phyloP scores from a whole-genome alignment of 2,888 invertebrate genomes.

The Drosophila merina region DNA sequence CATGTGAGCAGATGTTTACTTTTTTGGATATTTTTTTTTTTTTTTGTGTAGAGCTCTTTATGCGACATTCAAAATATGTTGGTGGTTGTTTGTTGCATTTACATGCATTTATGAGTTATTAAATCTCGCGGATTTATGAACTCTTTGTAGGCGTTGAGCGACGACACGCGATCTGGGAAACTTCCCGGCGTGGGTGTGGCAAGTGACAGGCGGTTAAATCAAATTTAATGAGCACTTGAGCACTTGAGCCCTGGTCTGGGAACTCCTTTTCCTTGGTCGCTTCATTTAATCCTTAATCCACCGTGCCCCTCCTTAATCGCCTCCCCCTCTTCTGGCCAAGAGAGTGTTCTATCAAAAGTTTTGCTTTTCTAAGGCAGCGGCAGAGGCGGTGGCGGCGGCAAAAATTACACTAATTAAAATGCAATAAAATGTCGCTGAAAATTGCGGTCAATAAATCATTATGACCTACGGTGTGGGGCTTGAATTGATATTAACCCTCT shows the following conservation, averaged over 20 bases:
- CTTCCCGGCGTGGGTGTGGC: slow-evolving; percentile 61
- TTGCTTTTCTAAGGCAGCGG: background rate
- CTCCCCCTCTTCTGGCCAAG: background rate
- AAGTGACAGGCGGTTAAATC: slow-evolving; percentile 58
- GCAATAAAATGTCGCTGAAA: slow-evolving; percentile 78
- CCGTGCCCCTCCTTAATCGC: background rate
- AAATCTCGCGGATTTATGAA: slow-evolving; percentile 74
- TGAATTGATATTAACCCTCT: background rate
- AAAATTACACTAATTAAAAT: slow-evolving; percentile 83
- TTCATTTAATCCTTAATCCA: slow-evolving; percentile 10
- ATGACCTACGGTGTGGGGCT: slow-evolving; percentile 46
- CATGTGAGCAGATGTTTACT: slow-evolving; percentile 22
- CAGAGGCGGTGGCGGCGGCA: slow-evolving; percentile 52
- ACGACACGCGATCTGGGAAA: slow-evolving; percentile 70
- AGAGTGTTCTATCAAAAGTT: slow-evolving; percentile 33
- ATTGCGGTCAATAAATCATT: slow-evolving; percentile 79
- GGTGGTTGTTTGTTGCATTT: slow-evolving; percentile 56
- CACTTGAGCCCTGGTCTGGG: slow-evolving; percentile 16
- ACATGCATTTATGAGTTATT: slow-evolving; percentile 78
- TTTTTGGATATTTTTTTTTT: slow-evolving; percentile 21
- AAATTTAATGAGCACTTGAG: slow-evolving; percentile 62
- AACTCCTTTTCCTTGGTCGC: background rate
- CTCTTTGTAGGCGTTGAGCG: slow-evolving; percentile 59
- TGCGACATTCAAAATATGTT: slow-evolving; percentile 74
- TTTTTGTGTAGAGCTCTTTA: slow-evolving; percentile 35